phyloP scores from a whole-genome alignment of 2,113 vertebrate genomes.

The Burhinus oedicnemus region DNA sequence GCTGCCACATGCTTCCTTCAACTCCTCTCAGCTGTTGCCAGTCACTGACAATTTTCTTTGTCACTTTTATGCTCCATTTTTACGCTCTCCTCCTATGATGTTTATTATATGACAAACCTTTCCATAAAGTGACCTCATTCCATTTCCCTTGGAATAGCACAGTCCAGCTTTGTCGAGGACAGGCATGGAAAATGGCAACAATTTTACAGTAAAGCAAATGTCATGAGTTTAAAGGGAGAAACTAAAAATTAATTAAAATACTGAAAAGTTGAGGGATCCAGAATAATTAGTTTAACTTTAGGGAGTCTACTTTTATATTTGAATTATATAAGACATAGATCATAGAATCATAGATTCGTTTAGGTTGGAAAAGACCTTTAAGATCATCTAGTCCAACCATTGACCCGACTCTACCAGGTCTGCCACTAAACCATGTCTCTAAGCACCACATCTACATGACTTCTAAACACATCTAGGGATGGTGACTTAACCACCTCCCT shows the following conservation, averaged over 20 bases:
- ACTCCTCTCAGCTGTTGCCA: background rate
- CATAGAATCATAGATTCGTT: too few species aligned
- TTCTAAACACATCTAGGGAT: too few species aligned
- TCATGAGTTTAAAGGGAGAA: background rate
- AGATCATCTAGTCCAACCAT: too few species aligned
- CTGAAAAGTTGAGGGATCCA: background rate
- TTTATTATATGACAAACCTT: background rate
- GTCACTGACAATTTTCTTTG: background rate
- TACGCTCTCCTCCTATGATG: background rate
- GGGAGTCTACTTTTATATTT: background rate
- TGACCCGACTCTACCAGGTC: too few species aligned
- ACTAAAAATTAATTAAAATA: background rate
- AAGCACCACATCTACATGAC: too few species aligned
- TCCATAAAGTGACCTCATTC: background rate
- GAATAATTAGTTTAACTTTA: background rate
- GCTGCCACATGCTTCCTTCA: background rate
- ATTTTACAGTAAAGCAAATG: background rate
- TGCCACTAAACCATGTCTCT: too few species aligned
- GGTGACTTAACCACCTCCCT: too few species aligned
- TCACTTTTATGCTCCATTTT: background rate
- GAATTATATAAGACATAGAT: background rate
- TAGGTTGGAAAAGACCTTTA: too few species aligned
- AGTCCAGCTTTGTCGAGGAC: background rate
- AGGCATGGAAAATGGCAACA: background rate
- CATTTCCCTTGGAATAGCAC: background rate